These are phyloP conservation scores for Uloborus diversus DNA, from an alignment of 1,140 invertebrate genomes.

Conservation along the genomic window DNA sequence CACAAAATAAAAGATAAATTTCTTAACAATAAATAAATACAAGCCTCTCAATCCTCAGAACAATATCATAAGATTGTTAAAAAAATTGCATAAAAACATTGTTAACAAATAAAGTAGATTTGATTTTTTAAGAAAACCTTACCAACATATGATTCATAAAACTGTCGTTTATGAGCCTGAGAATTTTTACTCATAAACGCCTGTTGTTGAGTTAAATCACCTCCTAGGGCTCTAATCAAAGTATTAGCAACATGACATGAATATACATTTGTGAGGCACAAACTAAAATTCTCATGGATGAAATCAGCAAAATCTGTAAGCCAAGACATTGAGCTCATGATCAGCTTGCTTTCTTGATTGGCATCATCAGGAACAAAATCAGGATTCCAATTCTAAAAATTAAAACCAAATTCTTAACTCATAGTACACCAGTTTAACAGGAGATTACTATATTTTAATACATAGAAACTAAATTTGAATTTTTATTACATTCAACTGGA, in stretches of 20 bases:
- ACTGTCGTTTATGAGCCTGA: conserved; percentile 9
- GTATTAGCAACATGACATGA: conserved; percentile 12
- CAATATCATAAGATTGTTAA: too few species aligned
- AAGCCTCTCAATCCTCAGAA: too few species aligned
- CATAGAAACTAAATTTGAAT: too few species aligned
- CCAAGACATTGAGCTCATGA: conserved; percentile 1
- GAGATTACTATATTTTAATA: too few species aligned
- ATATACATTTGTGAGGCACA: conserved; percentile 22
- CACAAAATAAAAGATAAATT: too few species aligned
- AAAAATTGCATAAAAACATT: too few species aligned
- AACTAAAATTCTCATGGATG: conserved; percentile 8
- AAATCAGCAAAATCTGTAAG: conserved; percentile 23
- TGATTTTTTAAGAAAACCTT: too few species aligned
- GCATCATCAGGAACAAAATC: neutral
- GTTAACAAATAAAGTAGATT: too few species aligned
- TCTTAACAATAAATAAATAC: too few species aligned
- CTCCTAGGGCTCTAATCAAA: conserved; percentile 31
- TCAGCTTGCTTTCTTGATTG: neutral
- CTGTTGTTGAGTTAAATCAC: conserved; percentile 2
- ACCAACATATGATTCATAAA: conserved; percentile 14
- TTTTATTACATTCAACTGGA: too few species aligned
- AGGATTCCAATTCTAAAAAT: conserved; percentile 19
- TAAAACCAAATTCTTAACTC: too few species aligned
- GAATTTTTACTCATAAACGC: conserved; percentile 27
- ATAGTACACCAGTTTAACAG: too few species aligned